phyloP scores from a whole-genome alignment of 1,140 invertebrate species.

The Matsumurasca onukii region DNA sequence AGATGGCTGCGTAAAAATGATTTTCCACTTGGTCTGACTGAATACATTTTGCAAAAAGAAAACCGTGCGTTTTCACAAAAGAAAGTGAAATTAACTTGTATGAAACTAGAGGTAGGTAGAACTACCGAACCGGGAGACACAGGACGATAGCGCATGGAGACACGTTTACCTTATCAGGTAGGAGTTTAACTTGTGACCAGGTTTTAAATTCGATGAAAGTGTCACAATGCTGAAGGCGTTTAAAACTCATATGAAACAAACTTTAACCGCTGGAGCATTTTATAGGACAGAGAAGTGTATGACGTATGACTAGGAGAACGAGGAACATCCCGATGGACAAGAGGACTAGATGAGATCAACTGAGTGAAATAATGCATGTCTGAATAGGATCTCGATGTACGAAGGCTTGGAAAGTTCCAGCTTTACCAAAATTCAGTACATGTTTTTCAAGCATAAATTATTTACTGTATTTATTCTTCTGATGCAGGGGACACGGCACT shows the following conservation, averaged over 20 bases:
- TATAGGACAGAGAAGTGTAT: too few relatives aligned
- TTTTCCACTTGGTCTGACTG: background rate
- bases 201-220: background rate
- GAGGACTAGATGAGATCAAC: background rate
- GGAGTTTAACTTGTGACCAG: background rate
- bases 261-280: too few relatives aligned
- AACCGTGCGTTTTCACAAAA: background rate
- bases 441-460: background rate
- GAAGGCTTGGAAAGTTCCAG: background rate
- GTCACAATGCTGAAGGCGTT: too few relatives aligned
- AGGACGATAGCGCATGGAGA: background rate
- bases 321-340: background rate
- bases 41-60: background rate
- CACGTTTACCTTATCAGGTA: background rate
- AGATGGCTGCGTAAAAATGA: too few relatives aligned
- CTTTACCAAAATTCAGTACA: background rate
- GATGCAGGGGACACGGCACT: slow-evolving; percentile 18
- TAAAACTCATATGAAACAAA: too few relatives aligned
- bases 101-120: too few relatives aligned
- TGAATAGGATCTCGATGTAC: background rate
- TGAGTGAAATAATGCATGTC: background rate
- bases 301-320: background rate
- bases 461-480: background rate
- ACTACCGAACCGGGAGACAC: too few relatives aligned
- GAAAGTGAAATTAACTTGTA: background rate